These are phyloP conservation scores for Platyura marginata DNA, from an alignment of 1,140 invertebrate species.

Conservation along the genomic window DNA sequence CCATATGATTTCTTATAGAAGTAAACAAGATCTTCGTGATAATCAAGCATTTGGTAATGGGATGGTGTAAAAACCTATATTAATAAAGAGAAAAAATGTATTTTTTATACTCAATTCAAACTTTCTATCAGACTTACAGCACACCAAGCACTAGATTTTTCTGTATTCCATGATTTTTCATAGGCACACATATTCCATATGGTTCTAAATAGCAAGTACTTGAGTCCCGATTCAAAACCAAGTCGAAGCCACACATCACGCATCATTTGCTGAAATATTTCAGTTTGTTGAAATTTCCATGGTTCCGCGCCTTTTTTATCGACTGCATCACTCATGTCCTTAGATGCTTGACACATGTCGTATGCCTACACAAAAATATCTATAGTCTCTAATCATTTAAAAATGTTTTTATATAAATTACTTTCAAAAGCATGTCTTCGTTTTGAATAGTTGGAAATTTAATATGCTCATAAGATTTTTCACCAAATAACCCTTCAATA, in stretches of 20 bases:
- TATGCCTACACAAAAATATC: constrained; percentile 11
- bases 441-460: constrained; percentile 12
- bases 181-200: constrained; percentile 55
- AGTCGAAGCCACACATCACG: constrained; percentile 13
- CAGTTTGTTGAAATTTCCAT: constrained; percentile 10
- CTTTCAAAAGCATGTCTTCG: not conserved
- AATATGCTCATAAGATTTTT: constrained; percentile 22
- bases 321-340: constrained; percentile 15
- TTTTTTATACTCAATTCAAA: not conserved
- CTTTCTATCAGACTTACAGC: constrained; percentile 20
- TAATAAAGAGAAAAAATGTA: constrained; percentile 7
- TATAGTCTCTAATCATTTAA: not conserved
- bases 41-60: constrained; percentile 39
- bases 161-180: constrained; percentile 43
- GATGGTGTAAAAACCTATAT: constrained; percentile 32
- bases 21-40: constrained; percentile 39
- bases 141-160: constrained; percentile 48
- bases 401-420: not conserved
- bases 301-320: constrained; percentile 11
- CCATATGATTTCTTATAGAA: constrained; percentile 42
- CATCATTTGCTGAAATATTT: constrained; percentile 14
- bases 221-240: constrained; percentile 27
- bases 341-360: constrained; percentile 14
- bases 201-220: constrained; percentile 23
- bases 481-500: constrained; percentile 37